phyloP scores from a whole-genome alignment of 2,113 vertebrate genomes.

The Callospermophilus lateralis region DNA sequence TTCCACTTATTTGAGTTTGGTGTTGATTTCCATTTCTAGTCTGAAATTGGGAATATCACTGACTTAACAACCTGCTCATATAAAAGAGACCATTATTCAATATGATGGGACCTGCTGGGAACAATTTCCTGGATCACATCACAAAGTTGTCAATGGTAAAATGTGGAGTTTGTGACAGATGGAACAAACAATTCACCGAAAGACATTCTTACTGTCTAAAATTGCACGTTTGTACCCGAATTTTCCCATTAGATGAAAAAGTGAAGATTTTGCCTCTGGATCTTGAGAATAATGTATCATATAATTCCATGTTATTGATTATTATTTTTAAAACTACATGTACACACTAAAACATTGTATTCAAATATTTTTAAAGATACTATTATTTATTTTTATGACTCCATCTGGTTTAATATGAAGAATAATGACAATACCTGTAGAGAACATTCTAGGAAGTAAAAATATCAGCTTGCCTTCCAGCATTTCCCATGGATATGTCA shows the following conservation, averaged over 20 bases:
- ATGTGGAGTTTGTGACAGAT: slow-evolving; percentile 61
- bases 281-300: background rate
- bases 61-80: slow-evolving; percentile 64
- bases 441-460: slow-evolving; percentile 60
- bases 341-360: background rate
- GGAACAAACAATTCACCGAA: slow-evolving; percentile 38
- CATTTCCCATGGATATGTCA: slow-evolving; percentile 26
- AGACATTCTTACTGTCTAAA: slow-evolving; percentile 54
- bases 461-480: background rate
- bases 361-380: background rate
- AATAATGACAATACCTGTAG: slow-evolving; percentile 62
- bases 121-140: slow-evolving; percentile 71
- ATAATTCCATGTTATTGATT: background rate
- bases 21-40: slow-evolving; percentile 55
- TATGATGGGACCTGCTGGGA: slow-evolving; percentile 66
- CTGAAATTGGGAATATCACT: slow-evolving; percentile 31
- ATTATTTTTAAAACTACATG: background rate
- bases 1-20: background rate
- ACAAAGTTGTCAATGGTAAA: slow-evolving; percentile 67
- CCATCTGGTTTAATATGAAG: slow-evolving; percentile 62
- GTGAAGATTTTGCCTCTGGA: background rate
- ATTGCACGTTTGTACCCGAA: background rate
- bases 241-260: slow-evolving; percentile 22
- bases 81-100: slow-evolving; percentile 68
- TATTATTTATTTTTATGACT: slow-evolving; percentile 52